Base-by-base conservation (phyloP, 2,888 invertebrate species). In the Crepidodera aurea region DNA sequence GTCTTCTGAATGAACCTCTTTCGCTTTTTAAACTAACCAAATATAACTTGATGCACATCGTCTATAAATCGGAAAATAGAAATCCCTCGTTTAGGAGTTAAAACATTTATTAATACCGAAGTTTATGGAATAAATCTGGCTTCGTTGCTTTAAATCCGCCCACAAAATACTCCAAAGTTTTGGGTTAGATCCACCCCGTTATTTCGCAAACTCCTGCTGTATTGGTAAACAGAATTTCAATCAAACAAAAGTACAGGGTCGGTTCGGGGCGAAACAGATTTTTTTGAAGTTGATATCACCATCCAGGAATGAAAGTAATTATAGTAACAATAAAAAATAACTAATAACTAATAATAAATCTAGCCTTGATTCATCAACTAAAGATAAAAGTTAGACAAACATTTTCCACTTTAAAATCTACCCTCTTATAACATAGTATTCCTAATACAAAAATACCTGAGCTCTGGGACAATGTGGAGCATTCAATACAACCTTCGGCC, bases 211-310 rank as follows among this genome's bases (percentile, higher is more conserved):
- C 56, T 51, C 22, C 32, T 13, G 48, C 13, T 57, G 58, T 60
- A 64, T 62, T 66, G 67, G 69, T 69, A 70, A 70, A 69, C 66
- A 70, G 60, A 68, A 68, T 69, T 67, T 66, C 68, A 55, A 69
- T 67, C 62, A 66, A 60, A 32, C 62, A 53, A 60, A 46, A 22
- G 46, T 37, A 37, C 56, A 25, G 46, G n/a, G 56, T 22, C 34
- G 56, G 40, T 15, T 12, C 48, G 37, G 25, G 8, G 8, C 19
- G 46, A 34, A 56, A 56, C n/a, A n/a, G n/a, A n/a, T n/a, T n/a
- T n/a, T n/a, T n/a, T n/a, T n/a, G n/a, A n/a, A n/a, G n/a, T n/a
- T n/a, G n/a, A n/a, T n/a, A n/a, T n/a, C n/a, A n/a, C n/a, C n/a
- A n/a, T n/a, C n/a, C n/a, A n/a, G n/a, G n/a, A n/a, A n/a, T n/a